A percentile compares a stretch with the other conserved stretches of the same genome.
These are phyloP conservation scores for Macrotis lagotis DNA, from an alignment of 2,113 vertebrate genomes.

Conservation along the genomic window DNA sequence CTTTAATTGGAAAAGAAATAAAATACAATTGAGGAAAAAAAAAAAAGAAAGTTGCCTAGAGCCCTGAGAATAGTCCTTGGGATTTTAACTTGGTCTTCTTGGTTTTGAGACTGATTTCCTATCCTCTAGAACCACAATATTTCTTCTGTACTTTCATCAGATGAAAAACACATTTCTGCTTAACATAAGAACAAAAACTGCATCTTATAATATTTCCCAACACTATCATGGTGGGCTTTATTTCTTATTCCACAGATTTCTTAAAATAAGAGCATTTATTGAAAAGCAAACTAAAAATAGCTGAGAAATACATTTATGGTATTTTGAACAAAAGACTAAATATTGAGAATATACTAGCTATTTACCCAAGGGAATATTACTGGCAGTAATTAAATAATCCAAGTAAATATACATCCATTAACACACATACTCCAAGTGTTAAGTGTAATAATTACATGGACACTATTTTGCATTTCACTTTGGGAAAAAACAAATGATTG, in stretches of 20 bases:
- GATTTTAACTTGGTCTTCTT: neutral
- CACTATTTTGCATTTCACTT: neutral
- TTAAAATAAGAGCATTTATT: neutral
- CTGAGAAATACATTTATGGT: neutral
- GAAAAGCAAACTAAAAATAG: neutral
- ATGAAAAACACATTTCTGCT: neutral
- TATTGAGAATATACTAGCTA: conserved; percentile 21
- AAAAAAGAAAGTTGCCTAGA: neutral
- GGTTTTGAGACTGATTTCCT: neutral
- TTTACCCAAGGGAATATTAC: neutral
- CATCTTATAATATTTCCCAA: conserved; percentile 10
- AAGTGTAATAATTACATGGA: neutral
- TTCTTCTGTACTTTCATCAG: neutral
- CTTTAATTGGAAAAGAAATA: too few species aligned
- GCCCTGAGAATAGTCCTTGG: neutral
- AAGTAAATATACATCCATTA: neutral
- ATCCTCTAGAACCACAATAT: neutral
- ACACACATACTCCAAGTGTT: neutral
- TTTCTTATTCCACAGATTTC: neutral
- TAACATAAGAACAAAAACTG: neutral
- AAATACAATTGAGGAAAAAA: too few species aligned
- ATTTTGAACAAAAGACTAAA: conserved; percentile 19
- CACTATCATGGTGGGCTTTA: neutral
- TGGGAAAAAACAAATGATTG: neutral
- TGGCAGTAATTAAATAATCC: neutral